Evolutionary conservation across 2,113 vertebrate species (phyloP), one percentile per base, ranked within the genome.

Genomic region (Hiodon tergisus): DNA sequence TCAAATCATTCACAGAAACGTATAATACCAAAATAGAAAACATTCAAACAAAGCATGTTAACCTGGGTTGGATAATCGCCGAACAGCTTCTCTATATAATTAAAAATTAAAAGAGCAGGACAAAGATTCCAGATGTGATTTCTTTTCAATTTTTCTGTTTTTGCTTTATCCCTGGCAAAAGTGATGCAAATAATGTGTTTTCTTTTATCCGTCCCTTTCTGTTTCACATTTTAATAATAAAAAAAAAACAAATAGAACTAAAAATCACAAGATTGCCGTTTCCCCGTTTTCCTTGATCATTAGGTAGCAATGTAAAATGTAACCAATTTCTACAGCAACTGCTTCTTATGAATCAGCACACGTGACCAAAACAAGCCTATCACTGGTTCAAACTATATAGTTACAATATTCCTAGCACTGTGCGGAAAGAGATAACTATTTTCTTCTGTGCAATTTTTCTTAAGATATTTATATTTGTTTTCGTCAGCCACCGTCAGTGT

Each of bases 301-400:
- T 79, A 77, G 52, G 72, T 72, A 75, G 58, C 67, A 50, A 79
- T 52, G 81, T 76, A 61, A 78, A 81, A 79, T 81, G 69, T 77
- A 81, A 74, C 78, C 81, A 73, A 82, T 87, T 84, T 87, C 83
- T 79, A 84, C 82, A 82, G 80, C 83, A 86, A 80, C 85, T 78
- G 86, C 88, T 82, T 86, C 87, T 88, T 87, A 84, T 81, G 85
- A 83, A 84, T 72, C 78, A 65, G 69, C 78, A 82, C 94, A 93
- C 90, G 90, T 93, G 93, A 91, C 83, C 31, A n/a, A n/a, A 46
- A 58, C 73, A 81, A 86, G 88, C 93, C 92, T 90, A 93, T 90
- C 85, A 84, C 79, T 78, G 79, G 78, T 85, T 87, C 83, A 88
- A 83, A 89, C 92, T 91, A 91, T 90, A 85, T 91, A 89, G 82